Base-by-base conservation (phyloP, 2,888 invertebrate genomes). In the Myopa testacea region DNA sequence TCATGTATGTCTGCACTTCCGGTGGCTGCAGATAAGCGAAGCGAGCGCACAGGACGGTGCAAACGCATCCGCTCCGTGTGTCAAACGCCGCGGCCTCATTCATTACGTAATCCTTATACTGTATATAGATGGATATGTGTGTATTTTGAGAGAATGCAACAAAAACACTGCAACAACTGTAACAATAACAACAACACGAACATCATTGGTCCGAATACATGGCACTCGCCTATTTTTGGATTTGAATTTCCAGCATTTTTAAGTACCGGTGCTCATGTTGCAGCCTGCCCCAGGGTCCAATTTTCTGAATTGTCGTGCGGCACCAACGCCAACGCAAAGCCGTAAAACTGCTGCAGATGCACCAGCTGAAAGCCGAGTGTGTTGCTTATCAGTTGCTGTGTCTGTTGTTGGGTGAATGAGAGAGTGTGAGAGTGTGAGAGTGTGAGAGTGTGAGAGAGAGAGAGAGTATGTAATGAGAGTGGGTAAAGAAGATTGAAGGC, bases 1-100 rank as follows among this genome's bases (percentile, higher is more conserved):
- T 52, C 14, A 60, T 72, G 38, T 72, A 45, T 60, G 58, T 37
- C 45, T 38, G 38, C 55, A 26, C 75, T 68, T 75, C 75, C 75
- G 75, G 55, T 55, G 26, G 16, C 62, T 12, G 62, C 73, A 62
- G 73, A 73, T 73, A 75, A 67, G 67, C 55, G 40, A 10, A 38
- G 19, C 50, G 38, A 62, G 26, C 73, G 62, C 58, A 58, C n/a
- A 45, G 58, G 38, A 62, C 45, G 19, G 7, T 62, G 72, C 40
- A 40, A 50, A 45, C 69, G 50, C 69, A 50, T 69, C 69, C 69
- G 69, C 50, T 69, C n/a, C 8, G 19, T 50, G 19, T 50, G 16
- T 50, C 69, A 69, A 69, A 50, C 50, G 69, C 69, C 34, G 50
- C 50, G 34, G 69, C 50, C 69, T 12, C 69, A 69, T 69, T 45